Evolutionary conservation across 2,888 invertebrate species (phyloP), one percentile per base, ranked within the genome.

Genomic region (Myathropa florea): DNA sequence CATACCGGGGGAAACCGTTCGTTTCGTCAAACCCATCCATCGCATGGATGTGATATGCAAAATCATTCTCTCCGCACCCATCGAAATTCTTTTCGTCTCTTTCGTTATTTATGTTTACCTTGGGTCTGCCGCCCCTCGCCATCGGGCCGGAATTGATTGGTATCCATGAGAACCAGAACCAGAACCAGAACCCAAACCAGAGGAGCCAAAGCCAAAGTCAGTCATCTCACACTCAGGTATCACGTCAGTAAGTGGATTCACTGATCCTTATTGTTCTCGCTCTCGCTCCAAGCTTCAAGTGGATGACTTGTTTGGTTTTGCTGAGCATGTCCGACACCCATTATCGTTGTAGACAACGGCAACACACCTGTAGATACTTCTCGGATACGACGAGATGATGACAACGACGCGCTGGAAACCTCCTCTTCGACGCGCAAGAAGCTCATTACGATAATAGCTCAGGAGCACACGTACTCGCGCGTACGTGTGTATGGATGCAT

Each of bases 241-340:
- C 82, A 6, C 46, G 18, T 46, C 46, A 68, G 53, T 85, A 65
- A 82, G 81, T 57, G 77, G 72, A 73, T 82, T 68, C 82, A 85
- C 63, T 82, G 64, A 65, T 68, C 59, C 71, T 77, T 72, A 73
- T 63, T 75, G 81, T 81, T 81, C 77, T 82, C 76, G 76, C 73
- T 82, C 72, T 72, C 68, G 26, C 53, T 26, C 24, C 55, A 39
- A 65, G 59, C n/a, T 24, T 10, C 60, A 46, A 60, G 65, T 26
- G 53, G 75, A 80, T 71, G 64, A 28, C 65, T 71, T 75, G 65
- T 53, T 68, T 76, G 76, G 57, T 75, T 75, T 76, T 28, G 46
- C 57, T 82, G 77, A 78, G 85, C 82, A 82, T 85, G 82, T 85
- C 72, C 82, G 68, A 85, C 63, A 72, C 65, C 68, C 81, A 85